Evolutionary conservation across 2,888 invertebrate genomes (phyloP).

Genomic region (Nemurella pictetii): DNA sequence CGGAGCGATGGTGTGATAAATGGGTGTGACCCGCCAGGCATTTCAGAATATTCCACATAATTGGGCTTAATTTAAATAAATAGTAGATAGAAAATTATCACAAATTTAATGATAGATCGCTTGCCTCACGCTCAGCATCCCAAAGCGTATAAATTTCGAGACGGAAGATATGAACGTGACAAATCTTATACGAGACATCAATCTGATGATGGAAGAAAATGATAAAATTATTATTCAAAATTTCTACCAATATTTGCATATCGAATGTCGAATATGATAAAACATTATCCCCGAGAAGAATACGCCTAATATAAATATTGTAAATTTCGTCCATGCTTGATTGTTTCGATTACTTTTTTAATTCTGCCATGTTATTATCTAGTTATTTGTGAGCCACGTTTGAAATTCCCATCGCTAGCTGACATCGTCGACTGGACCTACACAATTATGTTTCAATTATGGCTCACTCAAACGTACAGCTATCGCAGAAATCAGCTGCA

Average conservation of each 20-base stretch:
- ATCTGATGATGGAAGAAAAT: not conserved
- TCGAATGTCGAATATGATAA: not conserved
- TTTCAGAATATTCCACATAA: conserved; percentile 10
- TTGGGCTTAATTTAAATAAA: conserved; percentile 29
- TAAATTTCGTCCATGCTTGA: not conserved
- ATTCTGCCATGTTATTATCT: not conserved
- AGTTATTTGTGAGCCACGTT: not conserved
- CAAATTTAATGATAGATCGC: not conserved
- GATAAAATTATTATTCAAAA: not conserved
- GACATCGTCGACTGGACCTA: not conserved
- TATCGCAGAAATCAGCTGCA: too few relatives aligned
- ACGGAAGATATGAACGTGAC: not conserved
- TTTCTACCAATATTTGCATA: not conserved
- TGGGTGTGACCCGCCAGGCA: not conserved
- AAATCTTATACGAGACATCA: not conserved
- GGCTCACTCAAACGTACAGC: not conserved
- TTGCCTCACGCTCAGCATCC: not conserved
- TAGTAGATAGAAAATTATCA: conserved; percentile 8
- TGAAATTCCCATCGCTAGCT: not conserved
- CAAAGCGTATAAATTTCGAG: not conserved
- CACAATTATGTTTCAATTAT: not conserved
- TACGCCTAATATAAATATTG: not conserved
- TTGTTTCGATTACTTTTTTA: not conserved
- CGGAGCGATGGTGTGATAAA: conserved; percentile 22
- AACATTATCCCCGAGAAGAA: not conserved